Percentiles rank a stretch among this genome's conserved stretches.
Conservation (phyloP, 2,797 vertebrate genomes). For the Malacoraja senta region DNA sequence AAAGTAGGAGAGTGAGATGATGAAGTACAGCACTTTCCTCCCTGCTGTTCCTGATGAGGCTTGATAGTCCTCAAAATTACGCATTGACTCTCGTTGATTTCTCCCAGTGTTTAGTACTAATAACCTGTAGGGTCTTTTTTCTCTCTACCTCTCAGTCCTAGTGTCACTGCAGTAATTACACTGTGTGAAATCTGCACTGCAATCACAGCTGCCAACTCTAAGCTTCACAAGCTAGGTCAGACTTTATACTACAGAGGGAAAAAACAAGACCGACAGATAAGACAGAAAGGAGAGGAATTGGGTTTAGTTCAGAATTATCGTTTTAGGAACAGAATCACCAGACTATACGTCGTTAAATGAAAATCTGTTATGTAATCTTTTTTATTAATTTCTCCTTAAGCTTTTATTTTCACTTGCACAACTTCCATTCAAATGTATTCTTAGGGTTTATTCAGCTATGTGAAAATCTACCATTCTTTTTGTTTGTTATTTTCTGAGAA, state of each 20-base stretch:
- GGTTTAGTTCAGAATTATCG: neutral
- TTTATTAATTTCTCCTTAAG: neutral
- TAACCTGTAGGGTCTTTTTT: constrained; percentile 84
- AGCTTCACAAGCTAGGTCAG: constrained; percentile 77
- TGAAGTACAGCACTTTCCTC: constrained; percentile 88
- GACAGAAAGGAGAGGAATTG: neutral
- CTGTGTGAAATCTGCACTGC: constrained; percentile 91
- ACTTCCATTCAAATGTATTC: neutral
- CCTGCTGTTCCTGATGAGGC: constrained; percentile 95
- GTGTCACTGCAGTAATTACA: constrained; percentile 94
- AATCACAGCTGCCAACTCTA: constrained; percentile 93
- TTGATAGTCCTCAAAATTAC: constrained; percentile 95
- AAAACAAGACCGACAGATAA: constrained; percentile 27
- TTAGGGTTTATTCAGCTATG: neutral
- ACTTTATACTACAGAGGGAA: constrained; percentile 16
- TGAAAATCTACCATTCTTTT: neutral
- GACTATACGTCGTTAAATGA: neutral
- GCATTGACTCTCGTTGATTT: constrained; percentile 90
- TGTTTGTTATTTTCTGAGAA: neutral
- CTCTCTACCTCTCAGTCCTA: constrained; percentile 76
- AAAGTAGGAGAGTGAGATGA: constrained; percentile 98
- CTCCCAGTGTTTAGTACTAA: constrained; percentile 96
- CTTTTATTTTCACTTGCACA: neutral
- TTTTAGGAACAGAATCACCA: neutral
- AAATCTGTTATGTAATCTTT: neutral